Base-by-base conservation (phyloP, 2,113 vertebrate species). In the Thunnus maccoyii region DNA sequence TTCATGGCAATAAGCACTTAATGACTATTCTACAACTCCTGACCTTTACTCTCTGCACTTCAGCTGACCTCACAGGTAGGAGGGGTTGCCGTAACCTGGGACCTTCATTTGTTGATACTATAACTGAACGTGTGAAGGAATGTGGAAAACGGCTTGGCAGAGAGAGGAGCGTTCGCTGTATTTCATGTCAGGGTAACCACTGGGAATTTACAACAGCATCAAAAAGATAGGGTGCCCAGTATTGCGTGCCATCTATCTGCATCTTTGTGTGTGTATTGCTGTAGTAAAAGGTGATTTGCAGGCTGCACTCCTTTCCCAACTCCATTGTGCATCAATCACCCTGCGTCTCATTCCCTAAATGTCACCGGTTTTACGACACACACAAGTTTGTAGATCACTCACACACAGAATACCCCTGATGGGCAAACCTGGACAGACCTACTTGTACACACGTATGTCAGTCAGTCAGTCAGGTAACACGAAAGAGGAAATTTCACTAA, bases 281-380 rank as follows among this genome's bases (percentile, higher is more conserved):
- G 80, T 58, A 80, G 79, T 90, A 88, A 91, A 89, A 69, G 60
- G 82, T 89, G 86, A 92, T 92, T 91, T 90, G 83, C 57, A 4
- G 68, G 62, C 82, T 1, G n/a, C 6, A 47, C 68, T 72, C 66
- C 46, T 27, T 60, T 44, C 51, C 3, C 30, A 0, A 71, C 86
- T 88, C 75, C 66, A 55, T 3, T 44, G 56, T 10, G 41, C 86
- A 89, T 93, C 83, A 83, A 91, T 92, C 86, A 80, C 57, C 9
- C 22, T 0, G 67, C 3, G 58, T 78, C 71, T 84, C 82, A 84
- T 86, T 86, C 55, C 44, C 20, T 63, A 89, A 88, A 90, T 83
- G 86, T 88, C 89, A 88, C 17, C n/a, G 3, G 77, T 67, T 85
- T 86, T 81, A 88, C 50, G 67, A 80, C 82, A 61, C 70, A 69